Conservation (phyloP, 2,797 vertebrate genomes). For the Chloroceryle inda region DNA sequence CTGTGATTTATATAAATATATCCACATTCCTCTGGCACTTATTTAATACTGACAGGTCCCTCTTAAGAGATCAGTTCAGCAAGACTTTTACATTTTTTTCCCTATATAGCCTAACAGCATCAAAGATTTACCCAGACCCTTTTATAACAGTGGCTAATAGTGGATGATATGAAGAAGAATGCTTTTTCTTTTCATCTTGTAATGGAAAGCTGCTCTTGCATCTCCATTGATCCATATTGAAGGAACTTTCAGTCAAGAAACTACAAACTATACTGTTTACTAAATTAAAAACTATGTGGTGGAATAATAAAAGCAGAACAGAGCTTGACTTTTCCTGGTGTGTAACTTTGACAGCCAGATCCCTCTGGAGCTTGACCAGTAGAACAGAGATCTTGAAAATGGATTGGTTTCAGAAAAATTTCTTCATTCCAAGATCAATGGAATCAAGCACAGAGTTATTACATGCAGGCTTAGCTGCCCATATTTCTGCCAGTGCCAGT, state of each 20-base stretch:
- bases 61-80: background rate
- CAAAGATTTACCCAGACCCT: background rate
- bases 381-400: background rate
- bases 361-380: background rate
- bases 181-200: background rate
- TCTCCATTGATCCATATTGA: background rate
- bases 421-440: background rate
- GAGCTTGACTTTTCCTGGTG: background rate
- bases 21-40: background rate
- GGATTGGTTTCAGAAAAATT: background rate
- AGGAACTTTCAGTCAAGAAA: background rate
- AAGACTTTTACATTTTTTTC: background rate
- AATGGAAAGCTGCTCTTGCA: background rate
- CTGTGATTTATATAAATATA: background rate
- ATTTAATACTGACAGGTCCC: background rate
- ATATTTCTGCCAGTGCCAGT: background rate
- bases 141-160: background rate
- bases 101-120: rapidly evolving
- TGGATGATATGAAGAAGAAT: background rate
- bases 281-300: background rate
- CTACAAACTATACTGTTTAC: background rate
- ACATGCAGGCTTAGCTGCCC: background rate
- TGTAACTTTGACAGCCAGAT: background rate
- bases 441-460: background rate
- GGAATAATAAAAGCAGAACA: background rate